phyloP scores from a whole-genome alignment of 2,113 vertebrate species.

The Ardeotis arabs region DNA sequence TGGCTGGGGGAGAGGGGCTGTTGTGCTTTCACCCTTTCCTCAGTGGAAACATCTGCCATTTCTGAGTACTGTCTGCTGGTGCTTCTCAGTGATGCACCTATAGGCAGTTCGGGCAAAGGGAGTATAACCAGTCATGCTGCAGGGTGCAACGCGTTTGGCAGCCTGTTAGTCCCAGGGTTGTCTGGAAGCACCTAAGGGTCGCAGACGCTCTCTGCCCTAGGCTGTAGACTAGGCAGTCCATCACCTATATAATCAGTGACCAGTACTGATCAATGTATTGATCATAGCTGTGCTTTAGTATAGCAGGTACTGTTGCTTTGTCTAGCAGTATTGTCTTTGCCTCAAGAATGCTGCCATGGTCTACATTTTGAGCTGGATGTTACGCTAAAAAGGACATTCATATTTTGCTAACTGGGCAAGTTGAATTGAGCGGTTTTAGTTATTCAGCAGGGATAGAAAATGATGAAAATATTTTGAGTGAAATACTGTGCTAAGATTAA shows the following conservation, averaged over 20 bases:
- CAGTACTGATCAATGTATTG: neutral
- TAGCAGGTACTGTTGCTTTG: neutral
- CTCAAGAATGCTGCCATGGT: neutral
- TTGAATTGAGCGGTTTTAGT: neutral
- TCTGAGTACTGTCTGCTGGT: accelerated
- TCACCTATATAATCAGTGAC: neutral
- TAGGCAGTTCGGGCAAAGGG: neutral
- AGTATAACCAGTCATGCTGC: neutral
- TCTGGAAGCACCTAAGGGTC: neutral
- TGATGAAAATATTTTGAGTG: neutral
- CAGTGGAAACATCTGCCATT: neutral
- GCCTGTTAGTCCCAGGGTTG: neutral
- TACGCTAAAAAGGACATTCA: neutral
- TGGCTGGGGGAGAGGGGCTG: neutral
- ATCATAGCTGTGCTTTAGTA: neutral
- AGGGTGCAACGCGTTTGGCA: neutral
- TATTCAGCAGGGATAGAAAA: neutral
- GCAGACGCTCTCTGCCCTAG: accelerated
- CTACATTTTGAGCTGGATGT: neutral
- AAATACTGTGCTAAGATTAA: neutral
- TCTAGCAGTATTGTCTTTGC: neutral
- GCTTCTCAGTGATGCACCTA: accelerated
- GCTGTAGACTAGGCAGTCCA: neutral
- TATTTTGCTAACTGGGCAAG: neutral
- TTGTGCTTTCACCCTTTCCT: neutral